Percentiles rank a stretch among this genome's conserved stretches.
phyloP scores from a whole-genome alignment of 2,888 invertebrate species.

The Microctonus brassicae region DNA sequence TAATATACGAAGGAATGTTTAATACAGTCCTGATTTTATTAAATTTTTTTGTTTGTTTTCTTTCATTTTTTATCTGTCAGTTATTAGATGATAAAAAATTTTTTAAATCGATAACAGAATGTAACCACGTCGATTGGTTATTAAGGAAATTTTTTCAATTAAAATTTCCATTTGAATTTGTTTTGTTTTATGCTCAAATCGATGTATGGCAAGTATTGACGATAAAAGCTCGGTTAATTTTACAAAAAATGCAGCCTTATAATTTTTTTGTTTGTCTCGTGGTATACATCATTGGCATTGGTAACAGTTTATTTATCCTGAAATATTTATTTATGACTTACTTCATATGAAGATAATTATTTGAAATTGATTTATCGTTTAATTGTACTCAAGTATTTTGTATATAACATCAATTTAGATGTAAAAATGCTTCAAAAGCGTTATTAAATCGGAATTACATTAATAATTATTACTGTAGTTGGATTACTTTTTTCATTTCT shows the following conservation, averaged over 20 bases:
- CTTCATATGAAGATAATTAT: neutral
- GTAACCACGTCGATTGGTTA: constrained; percentile 67
- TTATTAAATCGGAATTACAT: constrained; percentile 2
- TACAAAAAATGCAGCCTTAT: constrained; percentile 22
- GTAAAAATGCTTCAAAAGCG: neutral
- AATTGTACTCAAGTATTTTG: constrained; percentile 7
- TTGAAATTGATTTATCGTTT: constrained; percentile 5
- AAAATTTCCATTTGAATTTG: neutral
- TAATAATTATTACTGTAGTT: constrained; percentile 37
- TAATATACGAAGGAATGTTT: constrained; percentile 63
- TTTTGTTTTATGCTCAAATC: constrained; percentile 28
- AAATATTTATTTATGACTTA: neutral
- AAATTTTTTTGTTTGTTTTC: constrained; percentile 1
- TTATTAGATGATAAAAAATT: neutral
- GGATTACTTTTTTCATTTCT: constrained; percentile 52
- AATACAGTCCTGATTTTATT: constrained; percentile 59
- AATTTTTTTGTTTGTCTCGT: constrained; percentile 1
- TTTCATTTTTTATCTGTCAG: neutral
- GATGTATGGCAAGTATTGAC: constrained; percentile 24
- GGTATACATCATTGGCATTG: neutral
- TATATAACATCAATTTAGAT: neutral
- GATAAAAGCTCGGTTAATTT: constrained; percentile 28
- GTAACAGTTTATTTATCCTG: neutral
- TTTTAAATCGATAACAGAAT: constrained; percentile 52
- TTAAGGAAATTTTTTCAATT: constrained; percentile 57